Evolutionary conservation across 2,888 invertebrate genomes (phyloP).

Genomic region (Callyntrura sp.): DNA sequence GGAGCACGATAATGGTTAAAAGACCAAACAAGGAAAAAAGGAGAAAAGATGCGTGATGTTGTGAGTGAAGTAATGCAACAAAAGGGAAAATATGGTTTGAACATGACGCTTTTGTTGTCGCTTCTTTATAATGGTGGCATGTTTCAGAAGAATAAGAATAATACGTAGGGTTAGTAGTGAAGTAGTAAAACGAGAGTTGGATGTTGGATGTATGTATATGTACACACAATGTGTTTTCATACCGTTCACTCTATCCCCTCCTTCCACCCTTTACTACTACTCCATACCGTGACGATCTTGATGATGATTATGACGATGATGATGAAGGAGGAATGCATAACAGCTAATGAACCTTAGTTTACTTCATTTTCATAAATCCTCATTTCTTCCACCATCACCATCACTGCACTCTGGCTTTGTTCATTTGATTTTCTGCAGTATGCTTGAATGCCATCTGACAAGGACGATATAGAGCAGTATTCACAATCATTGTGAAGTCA

Average conservation of each 20-base stretch:
- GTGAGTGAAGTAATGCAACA: constrained; percentile 53
- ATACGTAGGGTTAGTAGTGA: constrained; percentile 14
- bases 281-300: background rate
- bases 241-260: constrained; percentile 25
- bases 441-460: background rate
- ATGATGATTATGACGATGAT: constrained; percentile 8
- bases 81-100: constrained; percentile 49
- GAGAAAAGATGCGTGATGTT: constrained; percentile 44
- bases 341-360: constrained; percentile 69
- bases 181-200: background rate
- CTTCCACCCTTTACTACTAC: background rate
- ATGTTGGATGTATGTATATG: background rate
- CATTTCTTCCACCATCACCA: background rate
- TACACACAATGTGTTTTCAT: constrained; percentile 27
- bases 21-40: constrained; percentile 57
- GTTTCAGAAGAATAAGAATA: constrained; percentile 36
- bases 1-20: constrained; percentile 57
- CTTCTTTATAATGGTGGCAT: constrained; percentile 20
- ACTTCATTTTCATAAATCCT: constrained; percentile 49
- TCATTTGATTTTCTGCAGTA: background rate
- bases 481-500: too few relatives aligned
- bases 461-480: background rate
- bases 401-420: background rate
- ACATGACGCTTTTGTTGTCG: constrained; percentile 56
- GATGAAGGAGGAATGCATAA: constrained; percentile 48